Percentiles rank a stretch among this genome's conserved stretches.
Conservation (phyloP, 2,113 vertebrate genomes). For the Chiloscyllium plagiosum region DNA sequence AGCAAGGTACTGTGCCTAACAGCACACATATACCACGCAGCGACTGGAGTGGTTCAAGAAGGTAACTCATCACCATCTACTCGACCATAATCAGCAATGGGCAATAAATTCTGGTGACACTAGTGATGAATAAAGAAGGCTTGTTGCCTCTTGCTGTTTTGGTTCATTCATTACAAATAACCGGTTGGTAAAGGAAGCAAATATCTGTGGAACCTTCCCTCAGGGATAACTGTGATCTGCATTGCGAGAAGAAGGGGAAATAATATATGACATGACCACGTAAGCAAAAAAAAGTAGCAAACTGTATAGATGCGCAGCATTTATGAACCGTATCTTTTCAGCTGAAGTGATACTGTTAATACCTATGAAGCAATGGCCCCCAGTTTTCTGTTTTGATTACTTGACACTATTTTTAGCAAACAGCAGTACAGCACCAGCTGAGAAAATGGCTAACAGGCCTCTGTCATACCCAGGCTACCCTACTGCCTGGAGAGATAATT, state of each 20-base stretch:
- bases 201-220: not conserved
- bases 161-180: not conserved
- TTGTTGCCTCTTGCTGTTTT: not conserved
- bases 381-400: not conserved
- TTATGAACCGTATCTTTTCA: not conserved
- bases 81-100: too few relatives aligned
- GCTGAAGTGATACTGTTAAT: not conserved
- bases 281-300: not conserved
- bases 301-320: not conserved
- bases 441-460: not conserved
- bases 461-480: not conserved
- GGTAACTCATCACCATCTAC: too few relatives aligned
- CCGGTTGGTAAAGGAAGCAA: not conserved
- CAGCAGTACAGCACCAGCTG: not conserved
- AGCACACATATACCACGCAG: too few relatives aligned
- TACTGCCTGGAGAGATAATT: not conserved
- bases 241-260: not conserved
- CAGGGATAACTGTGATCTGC: not conserved
- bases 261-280: not conserved
- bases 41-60: too few relatives aligned
- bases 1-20: too few relatives aligned
- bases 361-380: not conserved
- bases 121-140: not conserved
- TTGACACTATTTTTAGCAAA: not conserved
- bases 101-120: too few relatives aligned